Evolutionary conservation across 2,888 invertebrate species (phyloP).

Genomic region (Caenorhabditis angaria): DNA sequence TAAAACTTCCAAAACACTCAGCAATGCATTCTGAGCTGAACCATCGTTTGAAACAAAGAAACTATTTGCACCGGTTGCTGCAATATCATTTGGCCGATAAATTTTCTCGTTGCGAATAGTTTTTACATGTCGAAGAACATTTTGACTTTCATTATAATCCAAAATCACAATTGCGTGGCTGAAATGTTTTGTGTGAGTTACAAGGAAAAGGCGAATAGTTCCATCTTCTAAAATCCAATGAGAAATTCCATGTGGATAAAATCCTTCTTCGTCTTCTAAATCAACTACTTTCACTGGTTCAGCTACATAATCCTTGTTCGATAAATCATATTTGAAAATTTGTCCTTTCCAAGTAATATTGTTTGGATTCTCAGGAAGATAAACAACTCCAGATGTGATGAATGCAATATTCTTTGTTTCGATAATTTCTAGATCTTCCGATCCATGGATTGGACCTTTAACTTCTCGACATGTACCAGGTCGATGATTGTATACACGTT

Average conservation of each 20-base stretch:
- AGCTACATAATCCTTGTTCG: slow-evolving; percentile 17
- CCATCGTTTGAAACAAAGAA: slow-evolving; percentile 57
- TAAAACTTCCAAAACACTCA: slow-evolving; percentile 39
- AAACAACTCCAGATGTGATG: slow-evolving; percentile 54
- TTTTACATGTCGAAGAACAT: slow-evolving; percentile 41
- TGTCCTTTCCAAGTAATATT: slow-evolving; percentile 36
- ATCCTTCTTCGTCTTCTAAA: slow-evolving; percentile 29
- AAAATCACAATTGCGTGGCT: slow-evolving; percentile 50
- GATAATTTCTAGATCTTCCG: slow-evolving; percentile 55
- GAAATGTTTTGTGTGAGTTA: slow-evolving; percentile 44
- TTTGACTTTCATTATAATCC: slow-evolving; percentile 39
- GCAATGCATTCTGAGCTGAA: slow-evolving; percentile 34
- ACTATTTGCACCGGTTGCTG: slow-evolving; percentile 43
- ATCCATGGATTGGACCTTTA: slow-evolving; percentile 20
- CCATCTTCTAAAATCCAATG: slow-evolving; percentile 40
- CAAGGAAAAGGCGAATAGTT: slow-evolving; percentile 49
- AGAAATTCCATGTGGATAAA: slow-evolving; percentile 57
- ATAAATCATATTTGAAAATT: slow-evolving; percentile 55
- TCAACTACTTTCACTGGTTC: slow-evolving; percentile 18
- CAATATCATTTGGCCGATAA: slow-evolving; percentile 52
- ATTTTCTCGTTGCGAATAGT: slow-evolving; percentile 47
- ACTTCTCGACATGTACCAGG: not conserved
- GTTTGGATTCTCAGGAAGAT: slow-evolving; percentile 22
- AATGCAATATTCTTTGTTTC: slow-evolving; percentile 45
- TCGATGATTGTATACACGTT: not conserved